Evolutionary conservation across 37 sponge, comb jelly and placozoan species (phyloP).

Genomic region (Petrosia ficiformis): DNA sequence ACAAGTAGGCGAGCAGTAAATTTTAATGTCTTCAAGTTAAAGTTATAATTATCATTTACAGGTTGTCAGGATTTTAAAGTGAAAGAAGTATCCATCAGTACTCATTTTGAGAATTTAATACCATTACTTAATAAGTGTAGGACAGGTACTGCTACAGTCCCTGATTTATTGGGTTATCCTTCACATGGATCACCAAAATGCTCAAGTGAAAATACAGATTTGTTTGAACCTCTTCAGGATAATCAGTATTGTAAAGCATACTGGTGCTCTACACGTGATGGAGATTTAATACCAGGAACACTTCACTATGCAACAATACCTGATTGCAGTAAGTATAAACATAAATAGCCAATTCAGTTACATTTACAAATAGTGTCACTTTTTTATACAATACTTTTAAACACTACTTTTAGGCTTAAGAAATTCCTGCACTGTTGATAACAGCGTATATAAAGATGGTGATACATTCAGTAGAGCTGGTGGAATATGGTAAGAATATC

Average conservation of each 20-base stretch:
- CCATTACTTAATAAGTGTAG: neutral
- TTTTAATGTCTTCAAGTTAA: no score
- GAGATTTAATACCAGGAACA: slow-evolving; percentile 1
- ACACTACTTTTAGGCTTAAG: no score
- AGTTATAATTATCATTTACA: no score
- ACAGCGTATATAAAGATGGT: neutral
- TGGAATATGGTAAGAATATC: slow-evolving; percentile 7
- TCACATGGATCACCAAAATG: slow-evolving; percentile 30
- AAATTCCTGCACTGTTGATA: neutral
- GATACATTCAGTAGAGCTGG: neutral
- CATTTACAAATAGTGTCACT: no score
- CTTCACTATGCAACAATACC: neutral
- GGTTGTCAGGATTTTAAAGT: no score
- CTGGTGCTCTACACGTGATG: slow-evolving; percentile 61
- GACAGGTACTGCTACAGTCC: neutral
- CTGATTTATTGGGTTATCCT: neutral
- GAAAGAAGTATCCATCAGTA: neutral
- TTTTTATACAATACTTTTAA: no score
- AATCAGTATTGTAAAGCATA: slow-evolving; percentile 7
- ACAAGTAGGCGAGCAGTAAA: no score
- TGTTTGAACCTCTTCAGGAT: slow-evolving; percentile 5
- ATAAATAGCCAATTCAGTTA: no score
- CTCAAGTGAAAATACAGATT: neutral
- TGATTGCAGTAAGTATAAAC: neutral
- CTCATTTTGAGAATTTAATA: neutral